phyloP scores from a whole-genome alignment of 2,888 invertebrate genomes.

The Isoperla grammatica region DNA sequence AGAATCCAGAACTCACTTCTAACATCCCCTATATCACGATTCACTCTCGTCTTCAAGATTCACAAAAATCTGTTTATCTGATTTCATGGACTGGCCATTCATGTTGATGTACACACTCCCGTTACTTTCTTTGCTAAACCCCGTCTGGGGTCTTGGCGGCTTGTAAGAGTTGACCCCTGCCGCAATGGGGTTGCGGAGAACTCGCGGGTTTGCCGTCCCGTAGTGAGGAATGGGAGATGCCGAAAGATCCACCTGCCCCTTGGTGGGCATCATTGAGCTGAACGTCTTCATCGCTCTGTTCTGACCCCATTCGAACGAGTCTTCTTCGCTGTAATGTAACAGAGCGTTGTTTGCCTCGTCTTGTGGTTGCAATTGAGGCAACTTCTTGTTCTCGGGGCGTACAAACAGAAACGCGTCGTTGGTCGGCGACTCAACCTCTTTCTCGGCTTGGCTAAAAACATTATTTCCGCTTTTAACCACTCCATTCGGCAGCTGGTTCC shows the following conservation, averaged over 20 bases:
- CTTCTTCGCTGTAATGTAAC: too few species aligned
- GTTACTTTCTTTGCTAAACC: too few species aligned
- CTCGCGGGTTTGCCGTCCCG: too few species aligned
- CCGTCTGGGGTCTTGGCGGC: neutral
- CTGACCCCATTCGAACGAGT: too few species aligned
- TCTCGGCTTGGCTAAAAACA: too few species aligned
- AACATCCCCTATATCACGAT: neutral
- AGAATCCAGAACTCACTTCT: too few species aligned
- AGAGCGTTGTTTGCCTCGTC: too few species aligned
- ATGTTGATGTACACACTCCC: too few species aligned
- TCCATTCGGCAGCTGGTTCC: neutral
- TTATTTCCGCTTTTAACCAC: too few species aligned
- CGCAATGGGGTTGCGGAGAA: neutral
- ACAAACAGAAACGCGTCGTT: slow-evolving; percentile 5
- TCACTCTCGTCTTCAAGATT: slow-evolving; percentile 11
- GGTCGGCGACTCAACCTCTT: too few species aligned
- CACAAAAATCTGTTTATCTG: neutral
- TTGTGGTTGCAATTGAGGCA: neutral
- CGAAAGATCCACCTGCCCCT: neutral
- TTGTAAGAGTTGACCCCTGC: neutral
- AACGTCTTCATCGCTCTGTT: slow-evolving; percentile 1
- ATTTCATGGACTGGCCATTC: too few species aligned
- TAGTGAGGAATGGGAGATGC: neutral
- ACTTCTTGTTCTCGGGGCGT: neutral
- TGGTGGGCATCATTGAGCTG: slow-evolving; percentile 1